Conservation (phyloP, 2,113 vertebrate species). For the Miniopterus natalensis region DNA sequence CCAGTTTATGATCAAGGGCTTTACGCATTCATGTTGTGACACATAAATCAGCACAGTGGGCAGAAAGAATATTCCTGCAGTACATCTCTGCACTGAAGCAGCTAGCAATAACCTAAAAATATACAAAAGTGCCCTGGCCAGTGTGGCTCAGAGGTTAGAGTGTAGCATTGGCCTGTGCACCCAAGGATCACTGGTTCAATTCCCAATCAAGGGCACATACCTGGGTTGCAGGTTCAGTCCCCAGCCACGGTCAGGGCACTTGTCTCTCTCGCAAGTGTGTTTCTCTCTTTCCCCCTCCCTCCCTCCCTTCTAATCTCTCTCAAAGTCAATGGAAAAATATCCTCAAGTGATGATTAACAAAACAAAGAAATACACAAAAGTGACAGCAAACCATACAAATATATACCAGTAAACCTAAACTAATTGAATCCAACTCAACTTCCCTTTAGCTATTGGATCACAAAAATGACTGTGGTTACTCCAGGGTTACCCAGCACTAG, state of each 20-base stretch:
- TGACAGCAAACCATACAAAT: not conserved
- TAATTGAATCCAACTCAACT: not conserved
- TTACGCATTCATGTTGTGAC: not conserved
- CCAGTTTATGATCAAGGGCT: conserved; percentile 14
- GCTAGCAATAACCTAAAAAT: not conserved
- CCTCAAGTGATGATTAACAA: too few relatives aligned
- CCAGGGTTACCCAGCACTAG: not conserved
- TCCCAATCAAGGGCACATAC: too few relatives aligned
- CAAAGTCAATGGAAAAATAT: too few relatives aligned
- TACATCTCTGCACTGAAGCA: not conserved
- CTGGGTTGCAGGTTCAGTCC: too few relatives aligned
- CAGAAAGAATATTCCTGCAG: not conserved
- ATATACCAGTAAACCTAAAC: not conserved
- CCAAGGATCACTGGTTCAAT: too few relatives aligned
- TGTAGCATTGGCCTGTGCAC: too few relatives aligned
- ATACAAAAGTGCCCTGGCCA: not conserved
- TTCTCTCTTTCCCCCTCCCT: too few relatives aligned
- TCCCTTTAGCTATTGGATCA: not conserved
- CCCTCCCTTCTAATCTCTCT: too few relatives aligned
- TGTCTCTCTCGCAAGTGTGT: too few relatives aligned
- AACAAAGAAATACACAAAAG: not conserved
- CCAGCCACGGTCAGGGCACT: too few relatives aligned
- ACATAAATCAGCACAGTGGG: not conserved
- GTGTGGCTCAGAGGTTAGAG: too few relatives aligned
- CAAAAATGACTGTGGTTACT: not conserved